Percentiles rank a stretch among this genome's conserved stretches.
phyloP scores from a whole-genome alignment of 2,113 vertebrate species.

The Zapornia atra region DNA sequence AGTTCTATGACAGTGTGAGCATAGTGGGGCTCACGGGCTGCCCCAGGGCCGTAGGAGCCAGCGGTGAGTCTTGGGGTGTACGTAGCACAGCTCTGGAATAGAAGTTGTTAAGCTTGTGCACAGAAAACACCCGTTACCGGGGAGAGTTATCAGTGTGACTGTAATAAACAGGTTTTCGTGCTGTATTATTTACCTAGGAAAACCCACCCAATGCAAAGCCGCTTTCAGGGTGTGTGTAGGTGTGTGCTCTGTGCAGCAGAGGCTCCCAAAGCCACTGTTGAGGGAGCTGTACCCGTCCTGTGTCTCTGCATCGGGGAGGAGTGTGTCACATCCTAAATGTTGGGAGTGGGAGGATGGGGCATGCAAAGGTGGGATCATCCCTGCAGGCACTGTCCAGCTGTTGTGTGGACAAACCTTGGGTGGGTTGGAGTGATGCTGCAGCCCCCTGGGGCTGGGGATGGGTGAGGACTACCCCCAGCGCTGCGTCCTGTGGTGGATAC shows the following conservation, averaged over 20 bases:
- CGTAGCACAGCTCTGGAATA: neutral
- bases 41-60: neutral
- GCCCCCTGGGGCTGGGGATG: too few species aligned
- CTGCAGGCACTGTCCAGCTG: accelerated
- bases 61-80: accelerated
- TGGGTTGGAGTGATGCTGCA: accelerated
- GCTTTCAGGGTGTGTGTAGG: accelerated
- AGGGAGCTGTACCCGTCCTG: accelerated
- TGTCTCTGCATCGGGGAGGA: accelerated
- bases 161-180: neutral
- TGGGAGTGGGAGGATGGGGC: neutral
- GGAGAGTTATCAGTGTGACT: neutral
- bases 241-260: neutral
- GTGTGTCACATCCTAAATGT: accelerated
- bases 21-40: accelerated
- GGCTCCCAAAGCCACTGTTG: neutral
- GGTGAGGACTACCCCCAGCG: too few species aligned
- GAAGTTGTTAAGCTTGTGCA: neutral
- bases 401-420: accelerated
- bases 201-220: too few species aligned
- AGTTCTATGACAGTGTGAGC: neutral
- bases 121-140: neutral
- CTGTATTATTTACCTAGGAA: too few species aligned
- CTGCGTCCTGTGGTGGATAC: neutral
- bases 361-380: neutral